These are phyloP conservation scores for Ondatra zibethicus DNA, from an alignment of 2,113 vertebrate species.

Conservation along the genomic window DNA sequence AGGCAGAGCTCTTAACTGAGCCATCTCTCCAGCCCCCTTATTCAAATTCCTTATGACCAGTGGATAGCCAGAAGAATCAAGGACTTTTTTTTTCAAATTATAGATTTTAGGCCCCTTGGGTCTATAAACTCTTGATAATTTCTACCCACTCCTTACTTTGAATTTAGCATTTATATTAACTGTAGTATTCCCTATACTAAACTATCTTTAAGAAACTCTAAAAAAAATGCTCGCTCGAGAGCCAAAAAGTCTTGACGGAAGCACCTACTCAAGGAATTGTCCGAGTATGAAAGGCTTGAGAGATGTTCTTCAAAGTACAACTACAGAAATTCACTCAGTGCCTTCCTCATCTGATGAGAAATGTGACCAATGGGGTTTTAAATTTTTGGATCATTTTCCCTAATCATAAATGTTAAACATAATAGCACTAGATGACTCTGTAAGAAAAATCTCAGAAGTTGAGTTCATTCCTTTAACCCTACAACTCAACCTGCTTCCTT, in stretches of 20 bases:
- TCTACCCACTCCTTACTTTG: neutral
- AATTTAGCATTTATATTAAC: conserved; percentile 23
- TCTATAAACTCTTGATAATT: conserved; percentile 34
- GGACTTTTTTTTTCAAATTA: neutral
- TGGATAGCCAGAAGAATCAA: conserved; percentile 45
- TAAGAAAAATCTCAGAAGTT: neutral
- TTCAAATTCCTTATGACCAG: conserved; percentile 57
- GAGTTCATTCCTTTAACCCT: conserved; percentile 33
- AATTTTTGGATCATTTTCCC: neutral
- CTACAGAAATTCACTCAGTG: conserved; percentile 26
- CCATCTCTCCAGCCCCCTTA: too few species aligned
- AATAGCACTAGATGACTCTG: neutral
- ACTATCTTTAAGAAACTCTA: neutral
- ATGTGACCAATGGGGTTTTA: neutral
- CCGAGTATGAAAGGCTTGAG: neutral
- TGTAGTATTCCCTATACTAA: conserved; percentile 20
- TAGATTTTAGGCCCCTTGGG: conserved; percentile 25
- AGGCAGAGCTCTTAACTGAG: too few species aligned
- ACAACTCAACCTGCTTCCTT: conserved; percentile 47
- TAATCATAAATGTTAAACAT: neutral
- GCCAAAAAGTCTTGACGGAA: conserved; percentile 32
- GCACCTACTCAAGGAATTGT: conserved; percentile 23
- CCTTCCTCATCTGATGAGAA: neutral
- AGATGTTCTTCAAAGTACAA: conserved; percentile 21
- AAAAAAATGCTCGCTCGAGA: neutral